phyloP scores from a whole-genome alignment of 2,888 invertebrate species.

The Ennomos fuscantarius region DNA sequence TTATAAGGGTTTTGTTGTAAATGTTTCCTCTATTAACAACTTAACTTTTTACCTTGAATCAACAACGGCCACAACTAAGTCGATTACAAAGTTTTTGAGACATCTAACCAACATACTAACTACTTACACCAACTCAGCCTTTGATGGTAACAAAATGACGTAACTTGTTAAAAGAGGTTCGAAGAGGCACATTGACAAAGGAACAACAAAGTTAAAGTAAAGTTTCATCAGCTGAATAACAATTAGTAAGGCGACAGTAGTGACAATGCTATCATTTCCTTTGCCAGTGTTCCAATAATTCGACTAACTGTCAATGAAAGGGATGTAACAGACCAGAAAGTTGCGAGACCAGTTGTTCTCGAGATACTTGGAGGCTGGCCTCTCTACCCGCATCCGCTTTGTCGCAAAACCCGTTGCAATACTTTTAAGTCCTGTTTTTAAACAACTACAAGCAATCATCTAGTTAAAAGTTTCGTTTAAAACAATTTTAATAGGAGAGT shows the following conservation, averaged over 20 bases:
- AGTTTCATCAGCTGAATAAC: slow-evolving; percentile 29
- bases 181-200: slow-evolving; percentile 39
- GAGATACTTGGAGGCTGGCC: slow-evolving; percentile 82
- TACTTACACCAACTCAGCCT: slow-evolving; percentile 22
- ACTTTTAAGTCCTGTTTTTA: slow-evolving; percentile 67
- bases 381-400: slow-evolving; percentile 78
- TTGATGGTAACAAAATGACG: slow-evolving; percentile 28
- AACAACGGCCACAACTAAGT: slow-evolving; percentile 12
- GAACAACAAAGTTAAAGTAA: slow-evolving; percentile 30
- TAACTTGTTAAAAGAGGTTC: slow-evolving; percentile 34
- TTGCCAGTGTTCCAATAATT: slow-evolving; percentile 59
- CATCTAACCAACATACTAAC: slow-evolving; percentile 18
- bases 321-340: slow-evolving; percentile 68
- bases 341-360: slow-evolving; percentile 62
- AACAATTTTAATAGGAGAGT: slow-evolving; percentile 58
- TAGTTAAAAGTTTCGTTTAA: slow-evolving; percentile 59
- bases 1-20: slow-evolving; percentile 1
- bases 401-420: slow-evolving; percentile 61
- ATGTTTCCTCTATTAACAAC: slow-evolving; percentile 17
- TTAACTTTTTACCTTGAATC: slow-evolving; percentile 13
- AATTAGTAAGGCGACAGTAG: slow-evolving; percentile 30
- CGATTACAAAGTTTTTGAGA: slow-evolving; percentile 14
- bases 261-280: slow-evolving; percentile 47
- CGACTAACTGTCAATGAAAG: slow-evolving; percentile 56
- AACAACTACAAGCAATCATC: slow-evolving; percentile 72